A percentile compares a stretch with the other conserved stretches of the same genome.
phyloP scores from a whole-genome alignment of 2,797 vertebrate genomes.

The Clarias laeviceps region DNA sequence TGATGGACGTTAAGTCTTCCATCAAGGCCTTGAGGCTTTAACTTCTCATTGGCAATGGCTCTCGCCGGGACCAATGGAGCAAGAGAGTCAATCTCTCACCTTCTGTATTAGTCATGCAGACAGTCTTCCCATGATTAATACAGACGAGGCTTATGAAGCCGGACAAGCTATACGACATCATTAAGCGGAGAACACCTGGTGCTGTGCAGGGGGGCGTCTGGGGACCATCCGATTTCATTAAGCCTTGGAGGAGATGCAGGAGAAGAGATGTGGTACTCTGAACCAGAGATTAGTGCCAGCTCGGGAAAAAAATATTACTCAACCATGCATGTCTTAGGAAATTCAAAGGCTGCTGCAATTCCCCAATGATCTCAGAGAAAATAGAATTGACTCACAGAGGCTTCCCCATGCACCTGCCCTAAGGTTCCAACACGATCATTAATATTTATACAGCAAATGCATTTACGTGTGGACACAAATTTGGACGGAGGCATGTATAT shows the following conservation, averaged over 20 bases:
- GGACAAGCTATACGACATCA: conserved; percentile 34
- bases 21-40: conserved; percentile 26
- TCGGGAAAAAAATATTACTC: conserved; percentile 51
- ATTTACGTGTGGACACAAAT: not conserved
- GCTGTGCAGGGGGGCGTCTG: conserved; percentile 38
- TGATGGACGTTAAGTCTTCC: conserved; percentile 5
- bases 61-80: conserved; percentile 10
- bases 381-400: conserved; percentile 37
- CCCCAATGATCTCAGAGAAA: conserved; percentile 36
- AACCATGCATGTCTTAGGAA: conserved; percentile 48
- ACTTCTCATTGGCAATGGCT: conserved; percentile 1
- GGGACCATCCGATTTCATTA: conserved; percentile 59
- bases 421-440: conserved; percentile 47
- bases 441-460: conserved; percentile 39
- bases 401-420: conserved; percentile 46
- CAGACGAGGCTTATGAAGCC: conserved; percentile 43
- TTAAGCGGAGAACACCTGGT: conserved; percentile 54
- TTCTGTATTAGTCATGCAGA: conserved; percentile 25
- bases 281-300: conserved; percentile 1
- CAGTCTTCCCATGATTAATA: conserved; percentile 43
- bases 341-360: conserved; percentile 24
- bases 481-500: not conserved
- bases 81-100: conserved; percentile 17
- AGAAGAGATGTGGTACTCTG: conserved; percentile 33
- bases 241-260: conserved; percentile 50